phyloP scores from a whole-genome alignment of 2,888 invertebrate genomes.

The Lacanobia wlatinum region DNA sequence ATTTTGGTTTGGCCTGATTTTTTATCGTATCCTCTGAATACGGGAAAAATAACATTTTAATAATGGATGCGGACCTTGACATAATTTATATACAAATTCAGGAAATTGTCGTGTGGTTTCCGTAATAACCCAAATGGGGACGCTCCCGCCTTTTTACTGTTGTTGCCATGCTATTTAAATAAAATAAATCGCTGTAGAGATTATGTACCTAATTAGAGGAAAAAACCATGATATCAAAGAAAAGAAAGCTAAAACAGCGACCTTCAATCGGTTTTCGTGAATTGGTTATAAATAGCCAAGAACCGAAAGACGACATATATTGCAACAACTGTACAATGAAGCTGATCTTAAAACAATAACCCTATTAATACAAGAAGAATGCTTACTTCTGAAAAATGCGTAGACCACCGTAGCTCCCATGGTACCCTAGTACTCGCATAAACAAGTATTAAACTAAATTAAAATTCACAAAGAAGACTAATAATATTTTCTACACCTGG shows the following conservation, averaged over 20 bases:
- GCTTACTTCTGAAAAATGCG: neutral
- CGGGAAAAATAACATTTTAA: slow-evolving; percentile 46
- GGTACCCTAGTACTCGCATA: neutral
- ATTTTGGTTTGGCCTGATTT: slow-evolving; percentile 49
- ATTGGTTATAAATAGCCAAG: neutral
- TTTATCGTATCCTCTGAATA: slow-evolving; percentile 45
- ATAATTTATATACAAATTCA: slow-evolving; percentile 41
- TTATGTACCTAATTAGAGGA: neutral
- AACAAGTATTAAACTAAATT: neutral
- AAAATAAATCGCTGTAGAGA: slow-evolving; percentile 8
- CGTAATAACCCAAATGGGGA: slow-evolving; percentile 15
- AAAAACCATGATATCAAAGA: neutral
- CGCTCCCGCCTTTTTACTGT: slow-evolving; percentile 12
- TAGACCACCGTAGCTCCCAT: neutral
- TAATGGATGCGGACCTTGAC: slow-evolving; percentile 44
- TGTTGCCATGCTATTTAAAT: slow-evolving; percentile 18
- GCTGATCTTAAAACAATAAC: neutral
- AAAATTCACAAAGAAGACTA: slow-evolving; percentile 1
- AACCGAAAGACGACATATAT: neutral
- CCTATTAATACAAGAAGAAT: no score
- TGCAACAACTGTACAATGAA: no score
- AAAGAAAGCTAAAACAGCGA: neutral
- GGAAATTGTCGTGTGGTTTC: slow-evolving; percentile 48
- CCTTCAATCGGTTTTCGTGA: neutral
- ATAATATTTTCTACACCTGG: slow-evolving; percentile 4